Percentiles rank a stretch among this genome's conserved stretches.
Evolutionary conservation across 2,888 invertebrate species (phyloP).

Genomic region (Calameuta pallipes): DNA sequence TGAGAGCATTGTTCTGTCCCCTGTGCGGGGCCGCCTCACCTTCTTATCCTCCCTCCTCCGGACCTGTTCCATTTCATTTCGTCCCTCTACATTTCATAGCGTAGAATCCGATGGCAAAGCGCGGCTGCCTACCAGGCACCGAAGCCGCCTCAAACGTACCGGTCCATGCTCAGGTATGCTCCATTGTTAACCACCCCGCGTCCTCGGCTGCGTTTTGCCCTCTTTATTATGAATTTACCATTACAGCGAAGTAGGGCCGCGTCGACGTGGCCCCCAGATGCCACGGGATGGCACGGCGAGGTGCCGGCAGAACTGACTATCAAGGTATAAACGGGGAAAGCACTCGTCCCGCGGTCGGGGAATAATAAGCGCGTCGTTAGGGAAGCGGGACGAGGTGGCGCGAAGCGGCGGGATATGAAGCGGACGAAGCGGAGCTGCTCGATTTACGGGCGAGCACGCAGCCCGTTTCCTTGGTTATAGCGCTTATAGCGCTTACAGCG

Average conservation of each 20-base stretch:
- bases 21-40: slow-evolving; percentile 2
- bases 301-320: too few relatives aligned
- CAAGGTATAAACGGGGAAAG: too few relatives aligned
- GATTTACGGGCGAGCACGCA: background rate
- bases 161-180: slow-evolving; percentile 57
- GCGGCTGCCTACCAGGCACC: background rate
- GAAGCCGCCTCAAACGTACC: slow-evolving; percentile 53
- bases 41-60: slow-evolving; percentile 24
- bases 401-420: background rate
- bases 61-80: slow-evolving; percentile 38
- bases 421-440: background rate
- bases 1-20: slow-evolving; percentile 59
- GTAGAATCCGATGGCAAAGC: slow-evolving; percentile 11
- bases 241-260: slow-evolving; percentile 17
- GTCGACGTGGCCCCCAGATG: too few relatives aligned
- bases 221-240: slow-evolving; percentile 51
- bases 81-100: slow-evolving; percentile 57
- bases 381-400: too few relatives aligned
- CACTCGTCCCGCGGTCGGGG: too few relatives aligned
- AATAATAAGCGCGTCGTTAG: too few relatives aligned
- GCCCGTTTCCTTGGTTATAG: background rate
- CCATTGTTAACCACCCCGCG: slow-evolving; percentile 57
- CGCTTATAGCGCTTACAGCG: too few relatives aligned
- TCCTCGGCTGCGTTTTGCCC: slow-evolving; percentile 44
- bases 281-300: too few relatives aligned